Percentiles rank a stretch among this genome's conserved stretches.
Conservation (phyloP, 1,140 invertebrate genomes). For the Metopolophium dirhodum region DNA sequence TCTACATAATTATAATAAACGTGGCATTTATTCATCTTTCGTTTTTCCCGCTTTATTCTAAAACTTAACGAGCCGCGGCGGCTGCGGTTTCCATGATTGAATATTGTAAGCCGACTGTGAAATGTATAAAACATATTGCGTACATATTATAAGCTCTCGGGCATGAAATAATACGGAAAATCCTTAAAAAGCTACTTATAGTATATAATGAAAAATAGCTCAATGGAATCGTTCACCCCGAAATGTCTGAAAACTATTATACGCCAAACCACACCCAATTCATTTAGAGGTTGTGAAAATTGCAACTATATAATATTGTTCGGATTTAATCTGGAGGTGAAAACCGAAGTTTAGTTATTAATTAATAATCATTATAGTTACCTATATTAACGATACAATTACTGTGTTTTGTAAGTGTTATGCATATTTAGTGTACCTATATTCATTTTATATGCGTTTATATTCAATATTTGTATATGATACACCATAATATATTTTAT, state of each 20-base stretch:
- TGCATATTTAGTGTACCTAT: not conserved
- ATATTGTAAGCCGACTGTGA: constrained; percentile 34
- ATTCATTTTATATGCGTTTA: no score
- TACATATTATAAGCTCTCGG: not conserved
- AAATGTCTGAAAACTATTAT: not conserved
- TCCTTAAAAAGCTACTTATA: constrained; percentile 14
- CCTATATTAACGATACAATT: not conserved
- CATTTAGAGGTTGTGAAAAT: not conserved
- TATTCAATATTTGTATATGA: no score
- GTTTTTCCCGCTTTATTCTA: not conserved
- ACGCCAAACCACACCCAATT: not conserved
- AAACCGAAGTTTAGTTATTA: not conserved
- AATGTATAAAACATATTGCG: constrained; percentile 14
- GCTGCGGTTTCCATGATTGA: not conserved
- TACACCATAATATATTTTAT: no score
- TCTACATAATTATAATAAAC: not conserved
- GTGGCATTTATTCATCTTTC: constrained; percentile 2
- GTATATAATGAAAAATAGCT: constrained; percentile 7
- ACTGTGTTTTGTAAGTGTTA: not conserved
- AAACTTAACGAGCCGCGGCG: not conserved
- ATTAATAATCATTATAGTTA: not conserved
- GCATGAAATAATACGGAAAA: not conserved
- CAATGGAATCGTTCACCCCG: constrained; percentile 17
- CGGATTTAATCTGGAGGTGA: not conserved
- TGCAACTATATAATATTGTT: not conserved